These are phyloP conservation scores for Crotalus viridis DNA, from an alignment of 2,113 vertebrate species.

Conservation along the genomic window DNA sequence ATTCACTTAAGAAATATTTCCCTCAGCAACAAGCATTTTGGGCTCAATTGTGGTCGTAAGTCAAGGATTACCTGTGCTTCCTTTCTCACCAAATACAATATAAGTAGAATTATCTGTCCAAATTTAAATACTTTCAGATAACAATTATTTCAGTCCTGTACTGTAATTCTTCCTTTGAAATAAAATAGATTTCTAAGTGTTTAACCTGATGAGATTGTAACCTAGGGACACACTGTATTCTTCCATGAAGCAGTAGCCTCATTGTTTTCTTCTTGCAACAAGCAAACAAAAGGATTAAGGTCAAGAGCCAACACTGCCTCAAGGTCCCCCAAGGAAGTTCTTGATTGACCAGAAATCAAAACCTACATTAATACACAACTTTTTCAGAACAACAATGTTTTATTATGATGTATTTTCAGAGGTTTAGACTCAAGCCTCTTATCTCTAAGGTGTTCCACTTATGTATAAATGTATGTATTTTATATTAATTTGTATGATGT, in stretches of 20 bases:
- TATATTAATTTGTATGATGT: slow-evolving; percentile 29
- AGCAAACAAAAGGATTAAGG: background rate
- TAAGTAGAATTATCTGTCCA: background rate
- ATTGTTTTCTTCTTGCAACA: background rate
- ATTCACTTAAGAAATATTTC: background rate
- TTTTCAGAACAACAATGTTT: background rate
- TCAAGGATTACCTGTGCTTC: background rate
- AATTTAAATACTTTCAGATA: background rate
- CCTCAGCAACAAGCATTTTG: background rate
- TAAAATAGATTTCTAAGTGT: background rate
- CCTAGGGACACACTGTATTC: background rate
- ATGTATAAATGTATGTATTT: background rate
- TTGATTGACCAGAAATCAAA: background rate
- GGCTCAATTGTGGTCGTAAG: background rate
- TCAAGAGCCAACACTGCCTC: background rate
- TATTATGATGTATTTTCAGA: background rate
- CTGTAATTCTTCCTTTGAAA: background rate
- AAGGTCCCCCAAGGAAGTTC: background rate
- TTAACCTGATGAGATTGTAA: background rate
- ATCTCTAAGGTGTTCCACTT: background rate
- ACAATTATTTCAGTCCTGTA: background rate
- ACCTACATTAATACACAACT: background rate
- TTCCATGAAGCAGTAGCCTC: background rate
- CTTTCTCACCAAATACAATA: background rate
- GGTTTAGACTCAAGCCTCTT: background rate